Percentiles rank a stretch among this genome's conserved stretches.
These are phyloP conservation scores for Spea bombifrons DNA, from an alignment of 2,113 vertebrate genomes.

Conservation along the genomic window DNA sequence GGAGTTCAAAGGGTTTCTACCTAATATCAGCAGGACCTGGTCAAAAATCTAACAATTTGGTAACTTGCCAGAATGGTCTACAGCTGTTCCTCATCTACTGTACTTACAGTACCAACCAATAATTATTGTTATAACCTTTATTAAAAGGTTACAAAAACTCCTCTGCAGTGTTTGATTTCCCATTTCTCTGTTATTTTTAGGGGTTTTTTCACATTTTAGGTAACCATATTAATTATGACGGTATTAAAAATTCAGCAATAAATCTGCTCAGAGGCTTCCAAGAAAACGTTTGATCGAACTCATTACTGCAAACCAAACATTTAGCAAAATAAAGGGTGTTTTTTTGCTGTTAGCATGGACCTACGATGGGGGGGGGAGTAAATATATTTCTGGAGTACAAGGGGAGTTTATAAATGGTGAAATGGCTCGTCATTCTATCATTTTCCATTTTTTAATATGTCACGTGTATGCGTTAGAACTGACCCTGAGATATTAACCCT, in stretches of 20 bases:
- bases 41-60: constrained; percentile 35
- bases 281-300: constrained; percentile 32
- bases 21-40: constrained; percentile 5
- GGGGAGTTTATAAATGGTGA: too few species aligned
- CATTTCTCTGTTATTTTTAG: constrained; percentile 24
- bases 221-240: constrained; percentile 38
- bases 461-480: too few species aligned
- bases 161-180: constrained; percentile 29
- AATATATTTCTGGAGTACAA: background rate
- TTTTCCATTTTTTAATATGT: too few species aligned
- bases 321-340: constrained; percentile 14
- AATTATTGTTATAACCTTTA: constrained; percentile 43
- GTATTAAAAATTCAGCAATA: constrained; percentile 27
- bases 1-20: background rate
- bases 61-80: constrained; percentile 5
- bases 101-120: constrained; percentile 33
- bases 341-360: background rate
- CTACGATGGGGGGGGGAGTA: background rate
- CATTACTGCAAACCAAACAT: constrained; percentile 33
- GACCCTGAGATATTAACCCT: too few species aligned
- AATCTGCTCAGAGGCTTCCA: constrained; percentile 28
- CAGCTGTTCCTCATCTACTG: constrained; percentile 36
- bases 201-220: constrained; percentile 31
- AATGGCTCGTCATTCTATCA: too few species aligned
- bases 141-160: constrained; percentile 36